Evolutionary conservation across 2,888 invertebrate species (phyloP).

Genomic region (Sthenelais limicola): DNA sequence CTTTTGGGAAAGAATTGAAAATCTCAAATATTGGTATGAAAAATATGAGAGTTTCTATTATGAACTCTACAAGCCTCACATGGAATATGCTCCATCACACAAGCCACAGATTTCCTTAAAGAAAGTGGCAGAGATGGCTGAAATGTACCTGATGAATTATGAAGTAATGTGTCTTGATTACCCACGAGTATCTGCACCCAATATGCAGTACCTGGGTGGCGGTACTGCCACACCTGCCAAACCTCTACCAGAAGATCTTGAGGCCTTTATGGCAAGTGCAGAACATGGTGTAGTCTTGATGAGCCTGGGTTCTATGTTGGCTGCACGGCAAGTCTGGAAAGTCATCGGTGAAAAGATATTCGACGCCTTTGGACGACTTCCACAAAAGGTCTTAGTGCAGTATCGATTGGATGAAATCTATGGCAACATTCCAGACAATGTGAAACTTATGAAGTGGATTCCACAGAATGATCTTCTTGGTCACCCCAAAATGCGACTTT

Average conservation of each 20-base stretch:
- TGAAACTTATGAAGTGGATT: background rate
- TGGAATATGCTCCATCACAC: background rate
- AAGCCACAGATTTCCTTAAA: constrained; percentile 23
- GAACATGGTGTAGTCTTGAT: constrained; percentile 23
- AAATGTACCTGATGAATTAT: constrained; percentile 36
- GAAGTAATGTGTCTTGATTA: constrained; percentile 31
- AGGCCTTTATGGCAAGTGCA: constrained; percentile 8
- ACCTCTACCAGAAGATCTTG: constrained; percentile 12
- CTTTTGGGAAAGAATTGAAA: constrained; percentile 29
- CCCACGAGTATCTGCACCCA: constrained; percentile 35
- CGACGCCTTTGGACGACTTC: background rate
- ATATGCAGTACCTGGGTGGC: constrained; percentile 10
- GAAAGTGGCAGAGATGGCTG: constrained; percentile 6
- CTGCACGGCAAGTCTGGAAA: background rate
- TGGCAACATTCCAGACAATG: background rate
- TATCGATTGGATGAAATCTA: background rate
- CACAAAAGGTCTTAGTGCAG: constrained; percentile 6
- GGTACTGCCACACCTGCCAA: background rate
- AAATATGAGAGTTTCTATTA: background rate
- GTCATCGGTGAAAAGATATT: constrained; percentile 3
- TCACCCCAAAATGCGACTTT: constrained; percentile 10
- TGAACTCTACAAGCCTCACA: background rate
- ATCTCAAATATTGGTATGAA: background rate
- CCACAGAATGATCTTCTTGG: constrained; percentile 29
- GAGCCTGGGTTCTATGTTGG: background rate